A percentile compares a stretch with the other conserved stretches of the same genome.
These are phyloP conservation scores for Chelmon rostratus DNA, from an alignment of 2,797 vertebrate genomes.

Conservation along the genomic window DNA sequence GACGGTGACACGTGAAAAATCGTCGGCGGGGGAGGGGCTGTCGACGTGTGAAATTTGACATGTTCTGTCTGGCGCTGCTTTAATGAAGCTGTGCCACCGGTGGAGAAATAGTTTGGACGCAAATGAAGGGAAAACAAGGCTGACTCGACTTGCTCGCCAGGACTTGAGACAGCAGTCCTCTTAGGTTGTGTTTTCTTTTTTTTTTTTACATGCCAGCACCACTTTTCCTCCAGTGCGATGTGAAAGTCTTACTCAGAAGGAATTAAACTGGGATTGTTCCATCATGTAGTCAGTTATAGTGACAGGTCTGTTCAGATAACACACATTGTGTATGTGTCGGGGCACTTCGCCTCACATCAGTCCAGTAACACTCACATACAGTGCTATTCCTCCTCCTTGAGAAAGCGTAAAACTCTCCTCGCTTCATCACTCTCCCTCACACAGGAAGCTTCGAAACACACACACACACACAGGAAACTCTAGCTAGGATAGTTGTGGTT, in stretches of 20 bases:
- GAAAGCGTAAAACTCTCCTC: slow-evolving; percentile 1
- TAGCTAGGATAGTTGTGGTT: slow-evolving; percentile 42
- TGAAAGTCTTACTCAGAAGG: slow-evolving; percentile 25
- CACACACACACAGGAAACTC: slow-evolving; percentile 17
- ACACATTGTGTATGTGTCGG: slow-evolving; percentile 19
- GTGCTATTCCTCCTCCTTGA: neutral
- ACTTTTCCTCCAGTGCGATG: slow-evolving; percentile 26
- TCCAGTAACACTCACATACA: slow-evolving; percentile 12
- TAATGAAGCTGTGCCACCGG: slow-evolving; percentile 9
- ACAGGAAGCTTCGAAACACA: slow-evolving; percentile 13
- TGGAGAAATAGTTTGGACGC: slow-evolving; percentile 33
- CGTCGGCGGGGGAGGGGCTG: slow-evolving; percentile 17
- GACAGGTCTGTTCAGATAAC: slow-evolving; percentile 23
- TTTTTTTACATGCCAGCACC: slow-evolving; percentile 13
- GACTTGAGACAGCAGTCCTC: slow-evolving; percentile 10
- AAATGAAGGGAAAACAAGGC: slow-evolving; percentile 32
- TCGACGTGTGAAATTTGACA: slow-evolving; percentile 48
- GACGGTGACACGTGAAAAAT: slow-evolving; percentile 30
- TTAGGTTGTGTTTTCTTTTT: slow-evolving; percentile 29
- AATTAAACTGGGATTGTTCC: slow-evolving; percentile 53
- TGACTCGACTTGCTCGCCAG: neutral
- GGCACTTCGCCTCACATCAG: neutral
- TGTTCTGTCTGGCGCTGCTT: slow-evolving; percentile 9
- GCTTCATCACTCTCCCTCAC: slow-evolving; percentile 8
- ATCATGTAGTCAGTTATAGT: slow-evolving; percentile 41